phyloP scores from a whole-genome alignment of 2,113 vertebrate genomes.

The Pollimyrus isidori region DNA sequence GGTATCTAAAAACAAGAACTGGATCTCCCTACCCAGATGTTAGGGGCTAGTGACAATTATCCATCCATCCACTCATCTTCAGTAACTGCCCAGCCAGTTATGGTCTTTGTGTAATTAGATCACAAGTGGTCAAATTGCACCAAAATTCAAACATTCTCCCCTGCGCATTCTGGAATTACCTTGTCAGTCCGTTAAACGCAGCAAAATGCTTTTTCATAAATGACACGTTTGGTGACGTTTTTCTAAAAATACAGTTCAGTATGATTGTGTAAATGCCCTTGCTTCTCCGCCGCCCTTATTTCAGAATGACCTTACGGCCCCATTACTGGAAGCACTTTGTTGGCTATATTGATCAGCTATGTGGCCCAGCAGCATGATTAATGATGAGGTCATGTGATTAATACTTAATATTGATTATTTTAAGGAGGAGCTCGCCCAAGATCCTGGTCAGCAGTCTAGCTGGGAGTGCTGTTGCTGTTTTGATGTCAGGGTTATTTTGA shows the following conservation, averaged over 20 bases:
- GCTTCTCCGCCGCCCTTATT: not conserved
- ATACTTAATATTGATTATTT: conserved; percentile 4
- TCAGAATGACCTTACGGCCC: not conserved
- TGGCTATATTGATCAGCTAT: not conserved
- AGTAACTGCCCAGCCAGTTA: not conserved
- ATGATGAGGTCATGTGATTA: conserved; percentile 13
- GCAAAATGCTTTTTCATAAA: not conserved
- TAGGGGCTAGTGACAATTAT: not conserved
- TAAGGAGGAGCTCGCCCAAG: not conserved
- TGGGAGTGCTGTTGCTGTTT: not conserved
- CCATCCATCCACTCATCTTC: not conserved
- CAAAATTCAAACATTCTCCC: not conserved
- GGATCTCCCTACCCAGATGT: not conserved
- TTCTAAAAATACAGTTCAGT: not conserved
- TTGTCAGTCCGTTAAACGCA: not conserved
- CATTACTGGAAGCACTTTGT: conserved; percentile 3
- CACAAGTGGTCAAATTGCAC: not conserved
- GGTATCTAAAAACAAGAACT: not conserved
- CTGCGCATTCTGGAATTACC: not conserved
- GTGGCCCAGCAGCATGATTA: not conserved
- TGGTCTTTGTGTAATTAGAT: not conserved
- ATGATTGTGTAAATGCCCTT: not conserved
- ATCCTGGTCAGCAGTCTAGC: not conserved
- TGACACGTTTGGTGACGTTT: not conserved
- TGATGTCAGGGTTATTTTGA: not conserved